Evolutionary conservation across 2,113 vertebrate genomes (phyloP).

Genomic region (Regulus satrapa): DNA sequence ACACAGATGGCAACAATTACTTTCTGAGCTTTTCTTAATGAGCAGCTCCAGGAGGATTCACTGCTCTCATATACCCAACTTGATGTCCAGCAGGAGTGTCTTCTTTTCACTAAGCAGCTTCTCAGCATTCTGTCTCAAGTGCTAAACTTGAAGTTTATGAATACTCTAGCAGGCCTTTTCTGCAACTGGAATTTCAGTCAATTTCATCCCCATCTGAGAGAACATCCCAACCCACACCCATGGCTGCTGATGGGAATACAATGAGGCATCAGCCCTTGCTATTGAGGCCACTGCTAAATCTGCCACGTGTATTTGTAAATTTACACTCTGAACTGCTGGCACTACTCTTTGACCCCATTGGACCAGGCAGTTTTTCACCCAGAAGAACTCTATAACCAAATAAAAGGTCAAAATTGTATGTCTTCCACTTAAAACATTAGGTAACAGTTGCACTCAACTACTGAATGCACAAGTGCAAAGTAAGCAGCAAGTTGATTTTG

Average conservation of each 20-base stretch:
- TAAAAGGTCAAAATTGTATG: background rate
- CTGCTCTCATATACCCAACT: background rate
- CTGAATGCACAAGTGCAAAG: background rate
- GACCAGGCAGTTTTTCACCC: background rate
- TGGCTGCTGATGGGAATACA: background rate
- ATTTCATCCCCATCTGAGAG: background rate
- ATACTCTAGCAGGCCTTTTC: background rate
- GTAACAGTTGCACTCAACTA: background rate
- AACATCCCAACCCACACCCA: background rate
- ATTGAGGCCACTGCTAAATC: background rate
- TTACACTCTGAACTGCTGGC: background rate
- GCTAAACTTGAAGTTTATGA: background rate
- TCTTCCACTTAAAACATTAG: background rate
- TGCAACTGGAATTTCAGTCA: background rate
- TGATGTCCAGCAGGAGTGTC: background rate
- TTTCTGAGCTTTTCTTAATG: background rate
- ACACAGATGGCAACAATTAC: background rate
- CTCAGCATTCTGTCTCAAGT: background rate
- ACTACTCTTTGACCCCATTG: background rate
- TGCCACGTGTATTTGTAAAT: background rate
- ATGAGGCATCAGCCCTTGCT: background rate
- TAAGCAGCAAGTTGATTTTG: background rate
- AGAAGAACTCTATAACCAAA: background rate
- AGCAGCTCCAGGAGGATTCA: background rate
- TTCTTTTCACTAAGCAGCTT: background rate